Conservation (phyloP, 2,113 vertebrate genomes). For the Pachypanchax playfairii region DNA sequence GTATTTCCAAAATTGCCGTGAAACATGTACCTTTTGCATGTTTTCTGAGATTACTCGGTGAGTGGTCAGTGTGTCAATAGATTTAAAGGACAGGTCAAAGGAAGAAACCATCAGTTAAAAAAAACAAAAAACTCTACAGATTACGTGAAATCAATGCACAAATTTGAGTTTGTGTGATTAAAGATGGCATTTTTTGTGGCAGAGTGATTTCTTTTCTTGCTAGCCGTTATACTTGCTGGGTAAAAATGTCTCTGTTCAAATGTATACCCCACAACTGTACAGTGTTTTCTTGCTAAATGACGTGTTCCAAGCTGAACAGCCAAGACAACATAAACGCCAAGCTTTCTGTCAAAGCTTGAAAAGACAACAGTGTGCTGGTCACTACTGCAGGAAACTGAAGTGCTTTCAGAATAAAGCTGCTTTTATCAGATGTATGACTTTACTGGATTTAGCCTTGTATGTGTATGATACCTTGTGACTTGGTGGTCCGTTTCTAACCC, state of each 20-base stretch:
- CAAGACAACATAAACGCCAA: slow-evolving; percentile 30
- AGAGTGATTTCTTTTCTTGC: slow-evolving; percentile 52
- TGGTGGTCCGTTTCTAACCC: slow-evolving; percentile 62
- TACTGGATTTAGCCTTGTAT: slow-evolving; percentile 47
- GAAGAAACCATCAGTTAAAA: slow-evolving; percentile 5
- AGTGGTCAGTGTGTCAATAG: slow-evolving; percentile 49
- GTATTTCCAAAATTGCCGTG: slow-evolving; percentile 25
- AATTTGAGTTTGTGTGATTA: slow-evolving; percentile 21
- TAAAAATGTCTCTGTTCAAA: slow-evolving; percentile 59
- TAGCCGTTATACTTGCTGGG: slow-evolving; percentile 59
- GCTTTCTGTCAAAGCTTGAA: slow-evolving; percentile 51
- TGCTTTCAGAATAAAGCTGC: slow-evolving; percentile 46
- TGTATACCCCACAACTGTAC: slow-evolving; percentile 68
- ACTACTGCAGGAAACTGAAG: slow-evolving; percentile 58
- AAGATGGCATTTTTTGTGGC: slow-evolving; percentile 49
- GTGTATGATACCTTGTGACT: slow-evolving; percentile 68
- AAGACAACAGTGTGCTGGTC: slow-evolving; percentile 73
- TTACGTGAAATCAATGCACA: slow-evolving; percentile 14
- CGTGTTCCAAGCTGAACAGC: slow-evolving; percentile 46
- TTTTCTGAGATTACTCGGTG: slow-evolving; percentile 60
- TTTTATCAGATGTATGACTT: slow-evolving; percentile 58
- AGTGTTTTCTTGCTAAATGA: slow-evolving; percentile 66
- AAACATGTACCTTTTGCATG: slow-evolving; percentile 51
- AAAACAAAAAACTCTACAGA: slow-evolving; percentile 13
- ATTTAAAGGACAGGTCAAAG: slow-evolving; percentile 15